phyloP scores from a whole-genome alignment of 1,140 invertebrate species.

The Zaprionus lachaisei region DNA sequence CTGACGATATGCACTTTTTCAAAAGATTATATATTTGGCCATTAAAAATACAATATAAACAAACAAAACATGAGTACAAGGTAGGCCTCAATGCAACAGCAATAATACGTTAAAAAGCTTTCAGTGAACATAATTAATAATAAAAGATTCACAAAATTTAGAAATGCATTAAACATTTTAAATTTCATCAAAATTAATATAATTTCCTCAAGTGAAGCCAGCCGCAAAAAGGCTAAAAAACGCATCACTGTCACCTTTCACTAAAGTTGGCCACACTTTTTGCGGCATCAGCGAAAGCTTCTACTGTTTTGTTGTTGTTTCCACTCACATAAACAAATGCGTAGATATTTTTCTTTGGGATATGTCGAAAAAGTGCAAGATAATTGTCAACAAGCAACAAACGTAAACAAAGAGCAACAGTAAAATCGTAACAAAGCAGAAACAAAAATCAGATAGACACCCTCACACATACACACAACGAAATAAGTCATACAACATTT shows the following conservation, averaged over 20 bases:
- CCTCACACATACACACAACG: conserved; percentile 28
- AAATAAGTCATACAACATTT: conserved; percentile 26
- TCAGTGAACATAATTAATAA: neutral
- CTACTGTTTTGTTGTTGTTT: conserved; percentile 19
- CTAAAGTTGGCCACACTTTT: conserved; percentile 23
- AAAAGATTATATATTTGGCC: conserved; percentile 55
- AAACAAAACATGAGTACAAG: conserved; percentile 48
- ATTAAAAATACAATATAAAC: conserved; percentile 54
- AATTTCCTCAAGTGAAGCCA: neutral
- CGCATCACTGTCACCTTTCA: conserved; percentile 1
- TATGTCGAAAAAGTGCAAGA: conserved; percentile 55
- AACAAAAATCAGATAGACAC: conserved; percentile 53
- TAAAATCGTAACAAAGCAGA: conserved; percentile 47
- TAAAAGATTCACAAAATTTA: neutral
- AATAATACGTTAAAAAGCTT: neutral
- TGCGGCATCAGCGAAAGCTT: conserved; percentile 29
- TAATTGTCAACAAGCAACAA: conserved; percentile 60
- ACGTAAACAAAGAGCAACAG: conserved; percentile 69
- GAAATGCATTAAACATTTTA: neutral
- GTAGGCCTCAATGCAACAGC: neutral
- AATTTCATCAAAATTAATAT: neutral
- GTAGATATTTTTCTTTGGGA: conserved; percentile 54
- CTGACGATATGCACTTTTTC: conserved; percentile 40
- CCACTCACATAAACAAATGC: conserved; percentile 66
- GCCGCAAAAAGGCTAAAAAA: conserved; percentile 4